Evolutionary conservation across 2,888 invertebrate species (phyloP).

Genomic region (Hirtodrosophila alboralis): DNA sequence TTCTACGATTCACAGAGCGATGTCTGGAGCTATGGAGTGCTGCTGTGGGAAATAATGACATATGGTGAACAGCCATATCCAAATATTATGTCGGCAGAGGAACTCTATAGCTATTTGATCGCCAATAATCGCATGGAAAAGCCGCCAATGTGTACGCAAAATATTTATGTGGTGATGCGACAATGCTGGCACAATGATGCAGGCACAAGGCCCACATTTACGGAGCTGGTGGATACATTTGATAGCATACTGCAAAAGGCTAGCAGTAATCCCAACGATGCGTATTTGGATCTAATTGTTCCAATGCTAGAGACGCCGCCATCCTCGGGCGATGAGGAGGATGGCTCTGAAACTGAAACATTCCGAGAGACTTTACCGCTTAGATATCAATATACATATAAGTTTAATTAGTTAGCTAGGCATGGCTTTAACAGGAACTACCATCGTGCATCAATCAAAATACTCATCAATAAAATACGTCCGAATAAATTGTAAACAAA

Average conservation of each 20-base stretch:
- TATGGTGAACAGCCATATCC: slow-evolving; percentile 99
- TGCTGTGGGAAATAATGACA: slow-evolving; percentile 99
- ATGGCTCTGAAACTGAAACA: slow-evolving; percentile 71
- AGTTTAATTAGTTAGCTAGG: slow-evolving; percentile 75
- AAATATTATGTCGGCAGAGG: slow-evolving; percentile 95
- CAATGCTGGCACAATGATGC: slow-evolving; percentile 98
- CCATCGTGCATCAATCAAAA: slow-evolving; percentile 41
- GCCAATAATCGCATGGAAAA: slow-evolving; percentile 97
- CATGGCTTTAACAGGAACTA: slow-evolving; percentile 47
- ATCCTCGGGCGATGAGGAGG: slow-evolving; percentile 89
- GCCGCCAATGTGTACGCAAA: slow-evolving; percentile 96
- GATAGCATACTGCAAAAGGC: slow-evolving; percentile 91
- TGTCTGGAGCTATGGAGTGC: slow-evolving; percentile 98
- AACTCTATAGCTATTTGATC: slow-evolving; percentile 95
- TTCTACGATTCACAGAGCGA: slow-evolving; percentile 96
- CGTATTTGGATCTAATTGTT: slow-evolving; percentile 94
- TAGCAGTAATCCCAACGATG: slow-evolving; percentile 88
- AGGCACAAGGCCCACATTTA: slow-evolving; percentile 93
- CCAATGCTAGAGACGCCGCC: slow-evolving; percentile 94
- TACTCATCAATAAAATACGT: slow-evolving; percentile 48
- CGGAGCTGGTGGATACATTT: slow-evolving; percentile 94
- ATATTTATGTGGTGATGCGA: slow-evolving; percentile 98
- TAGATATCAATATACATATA: slow-evolving; percentile 81
- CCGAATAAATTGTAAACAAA: slow-evolving; percentile 18
- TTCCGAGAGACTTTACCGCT: slow-evolving; percentile 74